Evolutionary conservation across 53 echinoderm and acorn worm species (phyloP).

Genomic region (Paracentrotus lividus): DNA sequence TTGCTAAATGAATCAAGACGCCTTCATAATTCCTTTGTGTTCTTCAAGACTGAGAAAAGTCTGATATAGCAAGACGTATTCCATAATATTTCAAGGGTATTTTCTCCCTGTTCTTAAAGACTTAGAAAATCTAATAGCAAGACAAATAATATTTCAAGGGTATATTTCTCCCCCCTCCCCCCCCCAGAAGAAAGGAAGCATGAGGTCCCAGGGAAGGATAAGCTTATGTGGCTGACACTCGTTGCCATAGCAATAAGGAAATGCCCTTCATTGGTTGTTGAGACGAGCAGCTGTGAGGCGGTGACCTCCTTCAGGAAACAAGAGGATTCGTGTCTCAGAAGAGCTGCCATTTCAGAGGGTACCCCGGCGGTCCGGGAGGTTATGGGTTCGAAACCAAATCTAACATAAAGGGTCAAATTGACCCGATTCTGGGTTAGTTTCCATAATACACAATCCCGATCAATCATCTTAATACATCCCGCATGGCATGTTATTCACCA

Average conservation of each 20-base stretch:
- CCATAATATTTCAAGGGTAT: too few species aligned
- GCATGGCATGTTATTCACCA: too few species aligned
- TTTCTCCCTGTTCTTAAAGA: background rate
- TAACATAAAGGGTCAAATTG: too few species aligned
- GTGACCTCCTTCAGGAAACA: conserved; percentile 12
- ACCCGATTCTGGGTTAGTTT: too few species aligned
- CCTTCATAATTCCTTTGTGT: background rate
- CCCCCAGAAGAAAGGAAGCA: background rate
- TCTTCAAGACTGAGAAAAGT: background rate
- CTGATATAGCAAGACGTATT: background rate
- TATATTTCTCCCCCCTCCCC: background rate
- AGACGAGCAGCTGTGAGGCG: background rate
- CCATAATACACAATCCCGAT: too few species aligned
- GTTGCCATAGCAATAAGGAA: background rate
- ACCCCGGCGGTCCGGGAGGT: too few species aligned
- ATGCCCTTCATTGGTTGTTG: conserved; percentile 13
- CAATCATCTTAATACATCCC: too few species aligned
- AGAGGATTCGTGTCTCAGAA: background rate
- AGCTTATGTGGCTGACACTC: background rate
- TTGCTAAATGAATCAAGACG: background rate
- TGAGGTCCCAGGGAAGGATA: background rate
- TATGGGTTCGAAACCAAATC: too few species aligned
- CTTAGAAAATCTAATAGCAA: background rate
- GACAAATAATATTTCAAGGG: background rate
- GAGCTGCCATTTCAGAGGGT: too few species aligned